Evolutionary conservation across 2,888 invertebrate species (phyloP).

Genomic region (Parochlus steinenii): DNA sequence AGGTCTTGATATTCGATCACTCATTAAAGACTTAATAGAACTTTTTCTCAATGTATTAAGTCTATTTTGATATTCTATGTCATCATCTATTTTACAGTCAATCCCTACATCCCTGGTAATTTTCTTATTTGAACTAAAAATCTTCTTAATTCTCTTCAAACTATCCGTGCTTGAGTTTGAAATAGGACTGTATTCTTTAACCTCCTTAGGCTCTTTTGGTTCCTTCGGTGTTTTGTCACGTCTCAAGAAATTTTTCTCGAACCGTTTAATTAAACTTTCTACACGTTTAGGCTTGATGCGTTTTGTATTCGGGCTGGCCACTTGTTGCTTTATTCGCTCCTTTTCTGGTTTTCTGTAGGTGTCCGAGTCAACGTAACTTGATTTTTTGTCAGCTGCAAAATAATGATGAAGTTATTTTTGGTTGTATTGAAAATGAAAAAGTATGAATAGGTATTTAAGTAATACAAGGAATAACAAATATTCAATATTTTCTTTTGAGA

Average conservation of each 20-base stretch:
- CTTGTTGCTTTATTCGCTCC: constrained; percentile 7
- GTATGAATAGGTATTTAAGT: too few relatives aligned
- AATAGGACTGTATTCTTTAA: too few relatives aligned
- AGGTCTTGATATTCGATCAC: background rate
- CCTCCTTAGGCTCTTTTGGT: too few relatives aligned
- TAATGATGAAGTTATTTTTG: too few relatives aligned
- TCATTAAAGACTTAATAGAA: constrained; percentile 2
- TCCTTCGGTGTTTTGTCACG: constrained; percentile 5
- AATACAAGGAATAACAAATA: too few relatives aligned
- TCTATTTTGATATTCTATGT: constrained; percentile 9
- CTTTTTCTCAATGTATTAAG: constrained; percentile 4
- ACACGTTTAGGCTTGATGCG: constrained; percentile 9
- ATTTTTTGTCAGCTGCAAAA: constrained; percentile 1
- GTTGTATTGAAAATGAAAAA: too few relatives aligned
- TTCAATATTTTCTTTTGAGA: too few relatives aligned
- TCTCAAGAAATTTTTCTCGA: constrained; percentile 11
- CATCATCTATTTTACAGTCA: constrained; percentile 10
- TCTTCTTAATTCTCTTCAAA: constrained; percentile 10
- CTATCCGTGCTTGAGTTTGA: too few relatives aligned
- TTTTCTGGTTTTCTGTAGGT: constrained; percentile 9
- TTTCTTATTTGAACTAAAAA: constrained; percentile 6
- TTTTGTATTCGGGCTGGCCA: constrained; percentile 10
- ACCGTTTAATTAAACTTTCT: constrained; percentile 9
- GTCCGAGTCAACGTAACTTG: constrained; percentile 9
- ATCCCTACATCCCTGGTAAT: constrained; percentile 8